These are phyloP conservation scores for Thamnophis sirtalis DNA, from an alignment of 2,113 vertebrate genomes.

Conservation along the genomic window DNA sequence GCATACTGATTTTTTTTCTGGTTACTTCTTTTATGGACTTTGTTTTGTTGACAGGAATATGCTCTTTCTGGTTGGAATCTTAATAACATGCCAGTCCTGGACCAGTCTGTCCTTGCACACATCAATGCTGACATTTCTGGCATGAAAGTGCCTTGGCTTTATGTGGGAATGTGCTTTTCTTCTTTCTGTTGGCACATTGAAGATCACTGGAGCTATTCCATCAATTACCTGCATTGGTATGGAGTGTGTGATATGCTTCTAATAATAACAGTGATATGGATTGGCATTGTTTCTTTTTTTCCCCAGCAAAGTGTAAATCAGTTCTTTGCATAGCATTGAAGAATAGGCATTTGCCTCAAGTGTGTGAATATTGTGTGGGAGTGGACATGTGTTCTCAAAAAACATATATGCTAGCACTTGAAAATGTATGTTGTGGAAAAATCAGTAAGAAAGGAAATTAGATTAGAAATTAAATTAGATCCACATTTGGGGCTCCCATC, in stretches of 20 bases:
- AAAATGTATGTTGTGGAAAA: not conserved
- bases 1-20: not conserved
- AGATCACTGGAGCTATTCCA: conserved; percentile 99
- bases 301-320: not conserved
- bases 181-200: conserved; percentile 99
- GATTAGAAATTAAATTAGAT: not conserved
- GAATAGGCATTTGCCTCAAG: not conserved
- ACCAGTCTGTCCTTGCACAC: conserved; percentile 94
- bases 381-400: not conserved
- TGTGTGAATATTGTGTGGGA: not conserved
- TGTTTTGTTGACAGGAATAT: conserved; percentile 81
- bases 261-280: not conserved
- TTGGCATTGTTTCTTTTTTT: not conserved
- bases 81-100: conserved; percentile 97
- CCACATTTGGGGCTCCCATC: not conserved
- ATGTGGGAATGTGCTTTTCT: conserved; percentile 98
- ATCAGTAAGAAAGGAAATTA: not conserved
- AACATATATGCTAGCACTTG: not conserved
- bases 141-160: conserved; percentile 99
- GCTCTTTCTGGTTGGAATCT: conserved; percentile 96
- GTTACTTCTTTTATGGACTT: conserved; percentile 10
- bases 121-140: conserved; percentile 97
- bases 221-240: conserved; percentile 97
- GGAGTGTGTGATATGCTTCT: conserved; percentile 14
- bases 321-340: not conserved